Evolutionary conservation across 2,888 invertebrate species (phyloP), one percentile per base, ranked within the genome.

Genomic region (Ophion costatus): DNA sequence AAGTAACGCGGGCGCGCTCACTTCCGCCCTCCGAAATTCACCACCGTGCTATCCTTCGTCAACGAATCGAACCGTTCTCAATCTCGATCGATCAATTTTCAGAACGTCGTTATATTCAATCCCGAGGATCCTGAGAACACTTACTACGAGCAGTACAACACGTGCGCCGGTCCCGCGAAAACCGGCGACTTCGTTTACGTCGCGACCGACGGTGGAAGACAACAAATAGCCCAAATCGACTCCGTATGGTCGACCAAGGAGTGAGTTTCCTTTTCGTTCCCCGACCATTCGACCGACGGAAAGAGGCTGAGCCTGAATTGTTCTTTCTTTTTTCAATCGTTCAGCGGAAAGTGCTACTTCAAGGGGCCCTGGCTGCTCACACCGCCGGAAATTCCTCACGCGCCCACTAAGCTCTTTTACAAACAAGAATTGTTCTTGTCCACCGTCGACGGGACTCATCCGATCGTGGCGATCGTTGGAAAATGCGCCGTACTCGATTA

Each of bases 151-250:
- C 99, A 99, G 92, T 98, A 97, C 93, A 98, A 97, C 91, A 97
- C 97, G 0, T 97, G 97, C 90, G 96, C 96, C 69, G 98, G 98
- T 2, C 96, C 97, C 0, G 96, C 98, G 74, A 97, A 98, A 94
- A 97, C 97, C 0, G 98, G 99, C 0, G 99, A 99, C 94, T 98
- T 97, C 93, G 99, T 99, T 64, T 98, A 99, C 92, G 98, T 99
- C 17, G 98, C 98, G 83, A 98, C 97, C 0, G 97, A 98, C 90
- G 97, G 97, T 20, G 98, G 98, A 70, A 96, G 97, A 93, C 98
- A 98, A 92, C 96, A 98, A 90, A 97, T 99, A 85, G 97, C 98
- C 14, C 97, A 99, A 93, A 97, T 99, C 87, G 98, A 99, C 93
- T 96, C 97, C 83, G 97, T 99, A 92, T 99, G 99, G 99, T 97